A percentile compares a stretch with the other conserved stretches of the same genome.
Evolutionary conservation across 64 coral and sea anemone species (phyloP).

Genomic region (Platygyra sinensis): DNA sequence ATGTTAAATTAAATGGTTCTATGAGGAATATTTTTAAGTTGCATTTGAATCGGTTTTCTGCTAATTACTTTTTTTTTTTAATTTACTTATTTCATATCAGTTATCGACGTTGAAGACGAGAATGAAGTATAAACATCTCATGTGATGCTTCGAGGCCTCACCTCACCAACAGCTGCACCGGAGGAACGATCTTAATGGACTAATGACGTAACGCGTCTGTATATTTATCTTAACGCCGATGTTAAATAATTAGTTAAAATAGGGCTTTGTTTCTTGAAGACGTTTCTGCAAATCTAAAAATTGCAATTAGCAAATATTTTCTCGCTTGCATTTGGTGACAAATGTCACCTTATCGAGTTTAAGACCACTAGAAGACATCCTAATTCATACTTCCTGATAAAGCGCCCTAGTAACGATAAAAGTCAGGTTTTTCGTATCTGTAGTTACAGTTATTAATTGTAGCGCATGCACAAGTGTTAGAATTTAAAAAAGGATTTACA

Average conservation of each 20-base stretch:
- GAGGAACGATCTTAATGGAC: not conserved
- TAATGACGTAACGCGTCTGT: not conserved
- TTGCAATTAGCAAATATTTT: not conserved
- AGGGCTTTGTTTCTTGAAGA: not conserved
- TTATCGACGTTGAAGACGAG: not conserved
- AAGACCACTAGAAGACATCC: not conserved
- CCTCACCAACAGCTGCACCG: not conserved
- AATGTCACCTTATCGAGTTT: not conserved
- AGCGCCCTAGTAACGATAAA: not conserved
- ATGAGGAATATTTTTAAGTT: not conserved
- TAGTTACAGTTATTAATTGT: not conserved
- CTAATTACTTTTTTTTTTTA: not conserved
- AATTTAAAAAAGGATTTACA: not conserved
- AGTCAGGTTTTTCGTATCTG: no score
- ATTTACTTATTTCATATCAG: slow-evolving; percentile 1
- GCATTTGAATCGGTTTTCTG: not conserved
- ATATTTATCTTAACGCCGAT: not conserved
- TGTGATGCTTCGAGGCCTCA: not conserved
- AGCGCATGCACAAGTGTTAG: not conserved
- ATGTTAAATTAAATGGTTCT: no score
- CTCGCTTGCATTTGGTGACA: not conserved
- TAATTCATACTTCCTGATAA: not conserved
- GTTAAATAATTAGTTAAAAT: not conserved
- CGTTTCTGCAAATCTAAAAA: no score
- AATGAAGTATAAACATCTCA: not conserved